Evolutionary conservation across 1,140 invertebrate species (phyloP).

Genomic region (Platyscapa corneri): DNA sequence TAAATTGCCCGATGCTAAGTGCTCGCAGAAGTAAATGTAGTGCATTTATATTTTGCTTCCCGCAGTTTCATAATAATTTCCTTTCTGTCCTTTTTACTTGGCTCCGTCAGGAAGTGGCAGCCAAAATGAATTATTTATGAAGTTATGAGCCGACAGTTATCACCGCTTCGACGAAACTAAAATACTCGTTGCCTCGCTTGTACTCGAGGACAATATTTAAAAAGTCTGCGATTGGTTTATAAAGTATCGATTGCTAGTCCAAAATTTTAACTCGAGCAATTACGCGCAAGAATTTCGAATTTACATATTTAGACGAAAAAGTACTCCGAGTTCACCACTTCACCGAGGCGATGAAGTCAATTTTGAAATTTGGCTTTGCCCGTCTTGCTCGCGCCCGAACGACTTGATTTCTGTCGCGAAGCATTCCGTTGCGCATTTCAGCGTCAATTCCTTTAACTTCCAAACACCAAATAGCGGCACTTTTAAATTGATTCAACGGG

Average conservation of each 20-base stretch:
- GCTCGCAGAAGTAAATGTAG: too few relatives aligned
- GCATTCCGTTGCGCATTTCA: neutral
- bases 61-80: neutral
- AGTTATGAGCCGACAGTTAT: neutral
- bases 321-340: too few relatives aligned
- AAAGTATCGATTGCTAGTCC: too few relatives aligned
- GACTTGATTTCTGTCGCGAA: neutral
- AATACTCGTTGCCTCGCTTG: neutral
- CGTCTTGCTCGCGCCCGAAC: neutral
- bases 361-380: too few relatives aligned
- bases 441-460: neutral
- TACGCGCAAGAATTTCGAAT: too few relatives aligned
- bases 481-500: neutral
- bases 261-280: too few relatives aligned
- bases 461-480: neutral
- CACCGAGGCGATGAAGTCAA: too few relatives aligned
- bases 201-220: neutral
- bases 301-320: too few relatives aligned
- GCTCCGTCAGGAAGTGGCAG: neutral
- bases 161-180: neutral
- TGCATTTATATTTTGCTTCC: neutral
- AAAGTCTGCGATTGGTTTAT: neutral
- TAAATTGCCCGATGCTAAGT: too few relatives aligned
- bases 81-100: neutral
- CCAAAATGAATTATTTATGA: constrained; percentile 10